phyloP scores from a whole-genome alignment of 2,113 vertebrate species.

The Rhea pennata region DNA sequence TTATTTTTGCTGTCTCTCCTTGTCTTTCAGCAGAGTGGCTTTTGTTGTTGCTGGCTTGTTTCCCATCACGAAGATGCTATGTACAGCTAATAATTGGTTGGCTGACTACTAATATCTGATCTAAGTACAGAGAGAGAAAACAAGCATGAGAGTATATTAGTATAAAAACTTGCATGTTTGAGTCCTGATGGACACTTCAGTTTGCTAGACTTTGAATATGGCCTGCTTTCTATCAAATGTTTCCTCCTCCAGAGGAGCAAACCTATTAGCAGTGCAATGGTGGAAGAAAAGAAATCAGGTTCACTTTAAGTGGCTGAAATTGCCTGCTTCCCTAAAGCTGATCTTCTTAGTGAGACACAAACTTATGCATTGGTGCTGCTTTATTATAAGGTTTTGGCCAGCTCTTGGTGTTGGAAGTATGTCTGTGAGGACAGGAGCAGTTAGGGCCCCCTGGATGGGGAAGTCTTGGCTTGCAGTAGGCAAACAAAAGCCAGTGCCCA shows the following conservation, averaged over 20 bases:
- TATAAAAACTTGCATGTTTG: neutral
- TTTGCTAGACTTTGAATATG: neutral
- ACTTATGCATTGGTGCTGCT: neutral
- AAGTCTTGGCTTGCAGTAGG: neutral
- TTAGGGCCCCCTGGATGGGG: neutral
- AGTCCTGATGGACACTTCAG: neutral
- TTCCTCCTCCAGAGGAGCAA: neutral
- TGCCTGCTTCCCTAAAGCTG: neutral
- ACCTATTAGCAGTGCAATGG: neutral
- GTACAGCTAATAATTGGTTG: neutral
- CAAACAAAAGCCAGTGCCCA: neutral
- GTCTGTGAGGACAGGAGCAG: neutral
- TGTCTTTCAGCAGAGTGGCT: neutral
- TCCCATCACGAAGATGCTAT: fast-evolving
- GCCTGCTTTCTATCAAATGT: neutral
- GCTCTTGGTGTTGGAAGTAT: neutral
- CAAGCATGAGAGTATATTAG: neutral
- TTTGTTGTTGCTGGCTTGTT: neutral
- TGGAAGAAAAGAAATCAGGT: neutral
- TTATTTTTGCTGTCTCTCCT: neutral
- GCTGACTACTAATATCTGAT: neutral
- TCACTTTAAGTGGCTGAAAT: neutral
- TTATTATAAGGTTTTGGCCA: neutral
- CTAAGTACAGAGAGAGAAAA: neutral
- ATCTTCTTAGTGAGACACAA: neutral